Conservation (phyloP, 2,888 invertebrate species). For the Drosophila nigricruria region DNA sequence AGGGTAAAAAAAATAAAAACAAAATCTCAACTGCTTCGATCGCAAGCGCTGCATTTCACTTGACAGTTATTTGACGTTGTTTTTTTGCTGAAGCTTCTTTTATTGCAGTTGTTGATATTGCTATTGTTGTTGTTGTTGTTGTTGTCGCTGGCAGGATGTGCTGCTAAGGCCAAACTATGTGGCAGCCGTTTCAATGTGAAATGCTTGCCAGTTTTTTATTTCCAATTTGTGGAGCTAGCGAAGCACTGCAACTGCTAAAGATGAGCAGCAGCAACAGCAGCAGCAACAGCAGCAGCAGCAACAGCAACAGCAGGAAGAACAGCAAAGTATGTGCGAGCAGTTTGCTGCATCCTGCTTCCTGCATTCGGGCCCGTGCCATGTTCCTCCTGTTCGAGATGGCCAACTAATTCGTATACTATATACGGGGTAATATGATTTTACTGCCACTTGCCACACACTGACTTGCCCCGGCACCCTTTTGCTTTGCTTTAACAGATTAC, state of each 20-base stretch:
- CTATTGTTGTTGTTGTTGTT: constrained; percentile 5
- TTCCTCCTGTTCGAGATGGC: constrained; percentile 41
- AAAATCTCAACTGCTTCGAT: constrained; percentile 41
- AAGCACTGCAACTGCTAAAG: constrained; percentile 12
- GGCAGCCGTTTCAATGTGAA: constrained; percentile 44
- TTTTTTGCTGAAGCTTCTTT: constrained; percentile 26
- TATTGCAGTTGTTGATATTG: constrained; percentile 14
- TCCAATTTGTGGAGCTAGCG: constrained; percentile 35
- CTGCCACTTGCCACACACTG: constrained; percentile 28
- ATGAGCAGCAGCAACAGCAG: constrained; percentile 35
- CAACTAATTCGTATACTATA: constrained; percentile 67
- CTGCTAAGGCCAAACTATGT: constrained; percentile 49
- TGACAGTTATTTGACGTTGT: constrained; percentile 53
- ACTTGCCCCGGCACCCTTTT: constrained; percentile 1
- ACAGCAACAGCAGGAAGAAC: neutral
- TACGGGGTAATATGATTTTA: constrained; percentile 66
- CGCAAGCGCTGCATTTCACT: constrained; percentile 51
- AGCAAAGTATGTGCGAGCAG: constrained; percentile 22
- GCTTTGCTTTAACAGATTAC: constrained; percentile 56
- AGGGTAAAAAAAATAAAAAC: neutral
- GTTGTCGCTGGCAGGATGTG: constrained; percentile 37
- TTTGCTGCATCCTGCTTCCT: constrained; percentile 43
- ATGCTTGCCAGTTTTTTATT: constrained; percentile 43
- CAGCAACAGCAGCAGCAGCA: constrained; percentile 4
- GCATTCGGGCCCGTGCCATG: constrained; percentile 39